Evolutionary conservation across 2,888 invertebrate species (phyloP), one percentile per base, ranked within the genome.

Genomic region (Hydropsyche betteni): DNA sequence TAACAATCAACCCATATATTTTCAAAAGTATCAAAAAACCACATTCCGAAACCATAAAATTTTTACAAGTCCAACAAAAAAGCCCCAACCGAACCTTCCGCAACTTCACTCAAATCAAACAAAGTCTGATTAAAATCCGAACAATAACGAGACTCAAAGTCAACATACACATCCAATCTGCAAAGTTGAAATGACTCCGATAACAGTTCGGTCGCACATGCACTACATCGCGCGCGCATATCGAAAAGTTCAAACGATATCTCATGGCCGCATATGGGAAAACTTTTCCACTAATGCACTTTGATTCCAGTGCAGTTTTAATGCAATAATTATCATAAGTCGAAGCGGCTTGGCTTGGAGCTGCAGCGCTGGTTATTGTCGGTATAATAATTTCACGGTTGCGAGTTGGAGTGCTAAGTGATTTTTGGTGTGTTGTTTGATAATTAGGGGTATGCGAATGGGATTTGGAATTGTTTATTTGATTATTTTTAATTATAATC

Each of bases 141-240:
- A 44, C 44, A 44, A 44, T 6, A 44, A 6, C 44, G 44, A 24
- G 7, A 44, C 44, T 44, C 1, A 4, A 44, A 44, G 7, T 44
- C 44, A 44, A 44, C 44, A 44, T 7, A 44, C 44, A 44, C 44
- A 44, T 10, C 64, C 64, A 64, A 64, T 64, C 64, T 64, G 64
- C 64, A 4, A 64, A 64, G 64, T 64, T 64, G 64, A 36, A 64
- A 64, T 64, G 64, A 64, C 36, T 64, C 36, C 64, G 36, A 64
- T 64, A 64, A 58, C 58, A 33, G 36, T 8, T 8, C n/a, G 8
- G 64, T 64, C n/a, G 8, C 6, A 55, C n/a, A 16, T 12, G 55
- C 14, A n/a, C 5, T 16, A n/a, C 55, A 55, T 7, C 34, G 34
- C 64, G 36, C 5, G 36, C 34, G 64, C 64, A 64, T 64, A 64